Evolutionary conservation across 2,888 invertebrate genomes (phyloP).

Genomic region (Callyntrura sp.): DNA sequence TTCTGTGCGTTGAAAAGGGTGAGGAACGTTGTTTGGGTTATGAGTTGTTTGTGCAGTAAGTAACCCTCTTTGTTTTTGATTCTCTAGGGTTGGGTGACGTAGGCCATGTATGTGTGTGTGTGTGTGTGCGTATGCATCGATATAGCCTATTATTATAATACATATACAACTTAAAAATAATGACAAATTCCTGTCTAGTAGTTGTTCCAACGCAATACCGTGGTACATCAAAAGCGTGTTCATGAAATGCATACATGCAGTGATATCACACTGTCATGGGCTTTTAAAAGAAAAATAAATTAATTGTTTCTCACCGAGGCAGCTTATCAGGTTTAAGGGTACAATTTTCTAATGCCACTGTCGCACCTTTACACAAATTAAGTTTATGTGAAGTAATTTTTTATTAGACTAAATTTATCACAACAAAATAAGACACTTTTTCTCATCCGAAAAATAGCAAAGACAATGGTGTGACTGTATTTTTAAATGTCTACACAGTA

Average conservation of each 20-base stretch:
- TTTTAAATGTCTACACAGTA: not conserved
- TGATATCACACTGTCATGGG: constrained; percentile 15
- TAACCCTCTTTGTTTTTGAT: too few relatives aligned
- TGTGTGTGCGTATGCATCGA: too few relatives aligned
- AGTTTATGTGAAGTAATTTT: constrained; percentile 28
- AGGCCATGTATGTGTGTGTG: too few relatives aligned
- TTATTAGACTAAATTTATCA: constrained; percentile 43
- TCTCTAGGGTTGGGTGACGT: too few relatives aligned
- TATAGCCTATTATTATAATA: too few relatives aligned
- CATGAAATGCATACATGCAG: not conserved
- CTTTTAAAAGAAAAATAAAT: constrained; percentile 27
- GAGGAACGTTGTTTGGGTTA: not conserved
- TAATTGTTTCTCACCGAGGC: constrained; percentile 54
- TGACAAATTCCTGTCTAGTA: constrained; percentile 15
- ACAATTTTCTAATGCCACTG: constrained; percentile 53
- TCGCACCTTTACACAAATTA: constrained; percentile 30
- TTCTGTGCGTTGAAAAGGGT: constrained; percentile 9
- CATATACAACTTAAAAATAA: not conserved
- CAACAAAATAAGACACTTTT: constrained; percentile 50
- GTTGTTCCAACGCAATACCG: not conserved
- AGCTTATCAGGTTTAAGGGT: constrained; percentile 69
- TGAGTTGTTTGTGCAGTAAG: too few relatives aligned
- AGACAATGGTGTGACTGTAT: constrained; percentile 16
- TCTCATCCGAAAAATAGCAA: constrained; percentile 50
- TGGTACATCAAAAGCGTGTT: not conserved